phyloP scores from a whole-genome alignment of 2,888 invertebrate species.

The Drosophila yooni region DNA sequence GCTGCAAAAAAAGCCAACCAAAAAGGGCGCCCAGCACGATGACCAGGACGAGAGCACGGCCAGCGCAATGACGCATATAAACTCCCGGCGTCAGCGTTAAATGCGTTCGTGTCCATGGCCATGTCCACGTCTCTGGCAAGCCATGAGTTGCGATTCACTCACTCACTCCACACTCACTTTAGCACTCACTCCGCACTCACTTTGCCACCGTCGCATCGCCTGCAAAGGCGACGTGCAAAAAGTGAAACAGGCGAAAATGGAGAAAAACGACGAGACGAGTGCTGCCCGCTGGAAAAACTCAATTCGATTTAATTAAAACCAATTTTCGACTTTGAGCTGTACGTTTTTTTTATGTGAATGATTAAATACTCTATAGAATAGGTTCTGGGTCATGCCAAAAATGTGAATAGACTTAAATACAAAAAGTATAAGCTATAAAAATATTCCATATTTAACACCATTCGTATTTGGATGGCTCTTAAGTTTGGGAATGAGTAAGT shows the following conservation, averaged over 20 bases:
- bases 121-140: constrained; percentile 61
- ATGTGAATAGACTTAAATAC: not conserved
- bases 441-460: not conserved
- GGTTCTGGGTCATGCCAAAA: not conserved
- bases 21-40: constrained; percentile 44
- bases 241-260: constrained; percentile 44
- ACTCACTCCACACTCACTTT: constrained; percentile 43
- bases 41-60: constrained; percentile 7
- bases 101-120: constrained; percentile 72
- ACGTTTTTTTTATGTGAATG: constrained; percentile 24
- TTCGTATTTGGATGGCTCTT: not conserved
- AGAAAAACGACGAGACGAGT: constrained; percentile 20
- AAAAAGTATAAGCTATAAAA: accelerated
- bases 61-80: constrained; percentile 74
- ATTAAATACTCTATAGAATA: constrained; percentile 28
- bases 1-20: constrained; percentile 50
- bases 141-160: constrained; percentile 75
- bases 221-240: constrained; percentile 61
- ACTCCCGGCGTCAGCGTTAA: constrained; percentile 74
- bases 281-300: constrained; percentile 54
- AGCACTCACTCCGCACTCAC: constrained; percentile 3
- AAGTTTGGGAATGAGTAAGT: not conserved
- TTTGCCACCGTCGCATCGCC: constrained; percentile 34
- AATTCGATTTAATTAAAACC: constrained; percentile 82
- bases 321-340: constrained; percentile 72